Evolutionary conservation across 2,888 invertebrate species (phyloP), one percentile per base, ranked within the genome.

Genomic region (Zeuzera pyrina): DNA sequence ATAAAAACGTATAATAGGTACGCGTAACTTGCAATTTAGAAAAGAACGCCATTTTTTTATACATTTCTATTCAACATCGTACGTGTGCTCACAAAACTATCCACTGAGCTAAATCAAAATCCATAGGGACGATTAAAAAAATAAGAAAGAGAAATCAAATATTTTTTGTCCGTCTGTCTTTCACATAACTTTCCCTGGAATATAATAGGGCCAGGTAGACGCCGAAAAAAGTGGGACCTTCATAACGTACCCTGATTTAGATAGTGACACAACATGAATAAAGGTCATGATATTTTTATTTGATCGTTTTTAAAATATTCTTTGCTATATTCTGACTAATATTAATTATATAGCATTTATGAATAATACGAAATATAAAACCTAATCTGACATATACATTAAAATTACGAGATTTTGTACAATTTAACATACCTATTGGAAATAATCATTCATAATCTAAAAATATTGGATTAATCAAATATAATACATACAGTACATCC

Each of bases 141-240:
- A 52, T 50, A 55, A 61, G 56, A 60, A 55, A 58, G 55, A 55
- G 70, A 71, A 76, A 74, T 73, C 68, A 57, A 38, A 47, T n/a
- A n/a, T 65, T 73, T 73, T 72, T 73, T 69, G 57, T 60, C 35
- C 39, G 46, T 53, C 52, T 50, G 45, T 69, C 74, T 78, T 76
- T 77, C 74, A 67, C 71, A 64, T 25, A 68, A 76, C 79, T 81
- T 81, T 81, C 81, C 67, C 74, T 57, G 42, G 50, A 54, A 49
- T 55, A 73, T 67, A 74, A 76, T 66, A 49, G 64, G 33, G 43
- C 59, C 78, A 78, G 78, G 79, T 79, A 79, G 73, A 47, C 52
- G 59, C 34, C 34, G 45, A 59, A 69, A 70, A 71, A 72, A 48
- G n/a, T n/a, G n/a, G n/a, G n/a, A 47, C 53, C 61, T 53, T 41